phyloP scores from a whole-genome alignment of 2,113 vertebrate genomes.

The Eclectus roratus region DNA sequence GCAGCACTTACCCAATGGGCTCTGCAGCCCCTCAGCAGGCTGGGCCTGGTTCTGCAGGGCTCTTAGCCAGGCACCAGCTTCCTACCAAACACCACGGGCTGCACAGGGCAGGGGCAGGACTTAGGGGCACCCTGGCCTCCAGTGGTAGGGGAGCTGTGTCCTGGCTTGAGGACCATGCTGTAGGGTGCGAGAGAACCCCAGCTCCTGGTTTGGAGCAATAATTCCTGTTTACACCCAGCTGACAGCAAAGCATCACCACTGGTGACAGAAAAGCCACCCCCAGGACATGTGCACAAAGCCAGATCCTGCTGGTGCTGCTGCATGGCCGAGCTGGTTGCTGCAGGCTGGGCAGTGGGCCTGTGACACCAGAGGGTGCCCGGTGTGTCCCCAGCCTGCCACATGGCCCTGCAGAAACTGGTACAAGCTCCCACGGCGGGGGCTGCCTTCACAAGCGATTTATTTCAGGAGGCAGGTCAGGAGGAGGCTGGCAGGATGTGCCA shows the following conservation, averaged over 20 bases:
- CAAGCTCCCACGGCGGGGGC: fast-evolving
- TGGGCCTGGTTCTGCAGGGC: neutral
- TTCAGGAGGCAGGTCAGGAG: neutral
- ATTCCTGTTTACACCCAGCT: neutral
- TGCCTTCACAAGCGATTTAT: neutral
- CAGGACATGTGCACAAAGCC: neutral
- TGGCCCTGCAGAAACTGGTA: neutral
- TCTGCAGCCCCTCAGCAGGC: neutral
- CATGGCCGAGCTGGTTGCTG: fast-evolving
- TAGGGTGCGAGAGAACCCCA: fast-evolving
- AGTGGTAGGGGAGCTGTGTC: neutral
- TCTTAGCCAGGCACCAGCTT: neutral
- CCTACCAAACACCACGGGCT: neutral
- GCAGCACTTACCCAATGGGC: neutral
- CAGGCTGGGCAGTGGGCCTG: neutral
- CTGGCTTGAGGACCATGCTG: neutral
- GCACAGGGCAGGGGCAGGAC: neutral
- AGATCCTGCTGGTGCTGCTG: neutral
- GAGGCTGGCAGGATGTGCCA: neutral
- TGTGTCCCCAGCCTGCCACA: neutral
- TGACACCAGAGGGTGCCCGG: fast-evolving
- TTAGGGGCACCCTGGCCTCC: fast-evolving
- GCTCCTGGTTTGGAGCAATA: neutral
- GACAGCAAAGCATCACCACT: neutral
- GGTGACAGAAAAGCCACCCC: neutral